A percentile compares a stretch with the other conserved stretches of the same genome.
These are phyloP conservation scores for Spicauda simplicius DNA, from an alignment of 2,888 invertebrate species.

Conservation along the genomic window DNA sequence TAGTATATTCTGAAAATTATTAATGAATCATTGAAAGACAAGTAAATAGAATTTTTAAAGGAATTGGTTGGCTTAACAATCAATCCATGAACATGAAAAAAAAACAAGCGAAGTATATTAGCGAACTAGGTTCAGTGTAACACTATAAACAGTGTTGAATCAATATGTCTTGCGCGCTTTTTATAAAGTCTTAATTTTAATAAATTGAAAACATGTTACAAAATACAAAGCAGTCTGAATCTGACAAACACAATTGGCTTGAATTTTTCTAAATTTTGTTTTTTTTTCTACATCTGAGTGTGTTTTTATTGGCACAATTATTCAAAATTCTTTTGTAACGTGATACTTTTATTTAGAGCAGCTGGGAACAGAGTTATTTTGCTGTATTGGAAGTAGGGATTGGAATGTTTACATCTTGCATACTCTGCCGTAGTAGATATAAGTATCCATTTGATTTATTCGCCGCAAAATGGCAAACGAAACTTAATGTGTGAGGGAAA, in stretches of 20 bases:
- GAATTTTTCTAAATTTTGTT: slow-evolving; percentile 11
- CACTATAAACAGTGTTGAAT: not conserved
- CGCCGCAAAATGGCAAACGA: too few relatives aligned
- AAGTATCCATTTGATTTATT: not conserved
- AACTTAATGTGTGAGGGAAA: too few relatives aligned
- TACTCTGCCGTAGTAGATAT: not conserved
- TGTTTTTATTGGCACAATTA: slow-evolving; percentile 38
- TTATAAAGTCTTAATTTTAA: not conserved
- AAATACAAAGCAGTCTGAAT: slow-evolving; percentile 15
- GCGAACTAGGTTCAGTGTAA: too few relatives aligned
- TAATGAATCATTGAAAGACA: too few relatives aligned
- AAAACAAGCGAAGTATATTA: not conserved
- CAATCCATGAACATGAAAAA: not conserved
- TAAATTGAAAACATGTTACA: slow-evolving; percentile 17
- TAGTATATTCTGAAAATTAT: too few relatives aligned
- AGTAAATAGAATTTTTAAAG: too few relatives aligned
- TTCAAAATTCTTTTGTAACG: slow-evolving; percentile 30
- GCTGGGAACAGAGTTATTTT: slow-evolving; percentile 29
- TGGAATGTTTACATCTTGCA: not conserved
- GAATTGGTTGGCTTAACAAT: too few relatives aligned
- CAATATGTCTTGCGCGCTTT: slow-evolving; percentile 14
- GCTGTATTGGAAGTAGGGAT: slow-evolving; percentile 22
- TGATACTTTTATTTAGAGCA: slow-evolving; percentile 28
- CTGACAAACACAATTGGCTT: slow-evolving; percentile 27
- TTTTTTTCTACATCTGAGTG: slow-evolving; percentile 25